These are phyloP conservation scores for Archegozetes longisetosus DNA, from an alignment of 1,140 invertebrate species.

Conservation along the genomic window DNA sequence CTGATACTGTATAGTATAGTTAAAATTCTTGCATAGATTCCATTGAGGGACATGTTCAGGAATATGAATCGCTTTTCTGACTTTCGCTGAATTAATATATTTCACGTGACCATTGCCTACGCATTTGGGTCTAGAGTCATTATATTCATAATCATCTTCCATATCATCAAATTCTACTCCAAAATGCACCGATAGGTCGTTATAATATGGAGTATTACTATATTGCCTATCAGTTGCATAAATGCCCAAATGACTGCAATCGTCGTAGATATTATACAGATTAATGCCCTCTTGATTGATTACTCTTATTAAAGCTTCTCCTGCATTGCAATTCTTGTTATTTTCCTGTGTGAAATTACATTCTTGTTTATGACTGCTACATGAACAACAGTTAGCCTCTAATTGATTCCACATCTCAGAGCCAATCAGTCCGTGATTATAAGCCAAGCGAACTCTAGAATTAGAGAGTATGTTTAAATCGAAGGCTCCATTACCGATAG, in stretches of 20 bases:
- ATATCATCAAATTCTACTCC: background rate
- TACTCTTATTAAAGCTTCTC: background rate
- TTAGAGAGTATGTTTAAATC: conserved; percentile 30
- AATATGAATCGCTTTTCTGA: background rate
- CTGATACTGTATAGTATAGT: background rate
- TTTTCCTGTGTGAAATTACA: background rate
- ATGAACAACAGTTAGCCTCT: conserved; percentile 4
- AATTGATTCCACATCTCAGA: conserved; percentile 12
- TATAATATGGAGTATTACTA: background rate
- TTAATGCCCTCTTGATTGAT: background rate
- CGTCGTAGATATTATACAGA: background rate
- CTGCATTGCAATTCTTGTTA: background rate
- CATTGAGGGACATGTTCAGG: background rate
- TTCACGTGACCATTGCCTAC: background rate
- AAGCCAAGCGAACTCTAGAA: conserved; percentile 34
- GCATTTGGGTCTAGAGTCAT: background rate
- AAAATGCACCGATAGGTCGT: background rate
- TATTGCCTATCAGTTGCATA: too few species aligned
- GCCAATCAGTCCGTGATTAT: conserved; percentile 36
- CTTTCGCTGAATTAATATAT: background rate
- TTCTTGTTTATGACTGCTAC: background rate
- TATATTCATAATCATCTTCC: background rate
- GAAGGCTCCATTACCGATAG: conserved; percentile 36
- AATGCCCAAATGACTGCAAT: too few species aligned
- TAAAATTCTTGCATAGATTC: background rate